Evolutionary conservation across 1,140 invertebrate species (phyloP), one percentile per base, ranked within the genome.

Genomic region (Aphelenchoides fujianensis): DNA sequence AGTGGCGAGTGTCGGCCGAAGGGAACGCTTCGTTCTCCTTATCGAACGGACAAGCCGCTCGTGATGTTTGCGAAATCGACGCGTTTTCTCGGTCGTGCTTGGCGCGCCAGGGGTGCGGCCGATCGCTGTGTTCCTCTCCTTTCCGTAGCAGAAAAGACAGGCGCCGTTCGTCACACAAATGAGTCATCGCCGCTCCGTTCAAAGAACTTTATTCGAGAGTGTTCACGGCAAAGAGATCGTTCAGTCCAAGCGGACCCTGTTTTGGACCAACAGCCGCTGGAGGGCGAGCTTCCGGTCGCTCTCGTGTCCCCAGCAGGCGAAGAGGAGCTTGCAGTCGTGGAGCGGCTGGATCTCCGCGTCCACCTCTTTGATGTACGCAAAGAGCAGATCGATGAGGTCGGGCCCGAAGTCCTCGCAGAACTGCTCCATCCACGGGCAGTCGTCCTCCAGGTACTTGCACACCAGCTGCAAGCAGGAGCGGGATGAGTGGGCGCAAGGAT

Each of bases 261-360:
- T 5, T 5, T 59, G 12, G 55, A 59, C 55, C 27, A 59, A 30
- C 23, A 59, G 7, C 27, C 19, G 5, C 23, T 59, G 55, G 23
- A 59, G 19, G 7, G 55, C 55, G 7, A 5, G 5, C 23, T 59
- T 59, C 34, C 5, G 5, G 5, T 5, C 5, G 5, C 19, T 59
- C 5, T 59, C 55, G 5, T 59, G 5, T 59, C 55, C 55, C 55
- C 55, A 59, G 55, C 55, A 59, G 5, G 34, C 7, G 19, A 59
- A 59, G 27, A 59, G 7, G 5, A 59, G 19, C 34, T 59, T 59
- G 55, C 55, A 59, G 55, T 59, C 55, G 55, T 59, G 55, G 19
- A 7, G 5, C 5, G 55, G 55, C 23, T 59, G 5, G 55, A 59
- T 59, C 55, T 59, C 55, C 5, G 5, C 55, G 5, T 59, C 55